phyloP scores from a whole-genome alignment of 2,888 invertebrate genomes.

The Meghimatium bilineatum region DNA sequence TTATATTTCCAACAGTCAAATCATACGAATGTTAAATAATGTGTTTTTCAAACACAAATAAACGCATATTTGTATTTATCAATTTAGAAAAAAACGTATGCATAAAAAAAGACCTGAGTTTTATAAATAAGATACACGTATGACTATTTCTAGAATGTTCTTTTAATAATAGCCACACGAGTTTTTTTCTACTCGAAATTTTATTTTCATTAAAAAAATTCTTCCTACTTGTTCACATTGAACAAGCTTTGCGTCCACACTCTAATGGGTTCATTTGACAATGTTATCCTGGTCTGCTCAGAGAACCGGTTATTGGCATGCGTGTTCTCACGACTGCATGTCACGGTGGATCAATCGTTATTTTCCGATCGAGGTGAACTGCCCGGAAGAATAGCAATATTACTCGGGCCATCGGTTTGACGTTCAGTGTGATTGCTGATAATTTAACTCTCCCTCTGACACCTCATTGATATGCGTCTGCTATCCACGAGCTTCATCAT shows the following conservation, averaged over 20 bases:
- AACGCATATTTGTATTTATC: no score
- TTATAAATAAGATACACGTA: no score
- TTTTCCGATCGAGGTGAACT: neutral
- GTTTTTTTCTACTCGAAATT: no score
- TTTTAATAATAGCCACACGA: neutral
- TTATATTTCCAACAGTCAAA: no score
- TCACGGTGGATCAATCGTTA: conserved; percentile 18
- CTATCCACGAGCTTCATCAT: conserved; percentile 16
- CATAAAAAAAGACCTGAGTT: no score
- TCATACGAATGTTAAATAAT: no score
- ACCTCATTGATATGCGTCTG: conserved; percentile 15
- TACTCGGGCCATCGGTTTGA: neutral
- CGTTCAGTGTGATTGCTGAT: conserved; percentile 1
- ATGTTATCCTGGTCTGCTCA: neutral
- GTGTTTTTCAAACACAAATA: no score
- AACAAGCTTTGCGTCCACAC: neutral
- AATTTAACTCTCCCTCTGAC: conserved; percentile 15
- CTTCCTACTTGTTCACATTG: neutral
- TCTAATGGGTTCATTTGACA: neutral
- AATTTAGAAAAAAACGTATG: no score
- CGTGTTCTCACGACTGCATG: conserved; percentile 21
- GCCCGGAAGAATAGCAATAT: conserved; percentile 6
- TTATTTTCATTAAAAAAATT: neutral
- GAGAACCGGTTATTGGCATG: conserved; percentile 14
- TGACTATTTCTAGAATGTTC: neutral